Evolutionary conservation across 2,797 vertebrate genomes (phyloP), one percentile per base, ranked within the genome.

Genomic region (Petrocephalus schoutedeni): DNA sequence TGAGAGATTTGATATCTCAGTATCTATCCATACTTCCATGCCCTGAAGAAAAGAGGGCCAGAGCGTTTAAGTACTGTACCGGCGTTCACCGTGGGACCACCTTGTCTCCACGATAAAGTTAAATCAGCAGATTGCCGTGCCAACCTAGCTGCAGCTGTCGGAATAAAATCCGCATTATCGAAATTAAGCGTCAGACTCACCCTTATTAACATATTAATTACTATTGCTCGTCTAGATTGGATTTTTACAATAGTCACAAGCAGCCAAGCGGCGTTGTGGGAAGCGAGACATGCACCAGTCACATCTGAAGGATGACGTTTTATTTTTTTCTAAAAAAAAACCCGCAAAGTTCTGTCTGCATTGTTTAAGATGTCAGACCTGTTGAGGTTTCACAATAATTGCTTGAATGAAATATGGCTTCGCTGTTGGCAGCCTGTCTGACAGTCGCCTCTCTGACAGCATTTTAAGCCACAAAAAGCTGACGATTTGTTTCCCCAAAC

Each of bases 131-230:
- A 51, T 49, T 77, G 41, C 45, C 19, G 1, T 4, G 3, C 80
- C 45, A 51, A 7, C 51, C 45, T 19, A 54, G 21, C 80, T 28
- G 51, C n/a, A 28, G 49, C 49, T 54, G 21, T 83, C 80, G 14
- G 51, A 54, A 83, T 83, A 83, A 83, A 51, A 54, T 54, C 51
- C 45, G 45, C 51, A 12, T 51, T 51, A 83, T 83, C 80, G 21
- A 83, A 51, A 54, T 83, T 21, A 83, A 83, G 21, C n/a, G 51
- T 83, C 21, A 54, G 21, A 12, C 10, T 83, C n/a, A 23, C 21
- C 80, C 80, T 54, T 53, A 54, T 83, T 83, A 83, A 54, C 80
- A 83, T 83, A 83, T 83, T 77, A 77, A 77, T 77, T 77, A 54
- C 45, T 54, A 51, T 51, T 21, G 51, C 80, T 10, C 45, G 41